Evolutionary conservation across 2,113 vertebrate genomes (phyloP).

Genomic region (Silurus glanis): DNA sequence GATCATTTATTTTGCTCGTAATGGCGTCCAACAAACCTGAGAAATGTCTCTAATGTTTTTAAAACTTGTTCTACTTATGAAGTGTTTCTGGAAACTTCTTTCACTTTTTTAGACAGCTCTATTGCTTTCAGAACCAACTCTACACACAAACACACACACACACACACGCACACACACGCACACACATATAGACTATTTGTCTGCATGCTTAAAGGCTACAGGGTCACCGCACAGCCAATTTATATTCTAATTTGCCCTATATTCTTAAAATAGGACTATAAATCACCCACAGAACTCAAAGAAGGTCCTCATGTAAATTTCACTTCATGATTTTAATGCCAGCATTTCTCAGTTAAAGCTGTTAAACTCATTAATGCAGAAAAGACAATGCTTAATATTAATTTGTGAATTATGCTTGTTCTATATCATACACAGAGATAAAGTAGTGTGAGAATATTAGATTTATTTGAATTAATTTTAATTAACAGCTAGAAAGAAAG

Average conservation of each 20-base stretch:
- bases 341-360: too few species aligned
- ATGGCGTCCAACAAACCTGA: background rate
- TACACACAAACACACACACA: background rate
- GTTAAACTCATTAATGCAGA: too few species aligned
- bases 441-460: too few species aligned
- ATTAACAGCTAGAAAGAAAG: too few species aligned
- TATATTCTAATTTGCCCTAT: background rate
- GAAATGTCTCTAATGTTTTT: background rate
- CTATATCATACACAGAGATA: too few species aligned
- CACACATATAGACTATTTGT: background rate
- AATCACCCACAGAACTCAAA: background rate
- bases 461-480: too few species aligned
- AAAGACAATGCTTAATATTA: too few species aligned
- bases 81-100: slow-evolving; percentile 33
- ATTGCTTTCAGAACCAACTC: background rate
- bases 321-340: background rate
- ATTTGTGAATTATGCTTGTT: too few species aligned
- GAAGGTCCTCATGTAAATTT: background rate
- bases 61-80: background rate
- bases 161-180: background rate
- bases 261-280: background rate
- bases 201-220: background rate
- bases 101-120: background rate
- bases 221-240: background rate
- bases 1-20: background rate